Evolutionary conservation across 2,113 vertebrate species (phyloP), one percentile per base, ranked within the genome.

Genomic region (Dasyurus viverrinus): DNA sequence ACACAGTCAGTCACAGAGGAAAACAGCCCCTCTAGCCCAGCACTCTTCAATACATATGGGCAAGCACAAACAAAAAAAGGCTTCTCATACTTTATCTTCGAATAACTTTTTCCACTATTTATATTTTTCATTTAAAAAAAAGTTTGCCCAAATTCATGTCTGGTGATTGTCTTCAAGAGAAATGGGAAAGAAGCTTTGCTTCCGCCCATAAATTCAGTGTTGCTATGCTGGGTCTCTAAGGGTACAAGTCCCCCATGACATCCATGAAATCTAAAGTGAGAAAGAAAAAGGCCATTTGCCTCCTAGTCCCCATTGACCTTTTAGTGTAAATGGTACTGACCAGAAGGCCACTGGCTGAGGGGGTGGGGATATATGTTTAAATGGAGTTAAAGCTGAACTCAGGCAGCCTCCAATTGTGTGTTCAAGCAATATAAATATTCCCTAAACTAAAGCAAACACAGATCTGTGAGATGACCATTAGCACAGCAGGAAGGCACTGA

Each of bases 341-440:
- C 36, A 89, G 27, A 89, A 96, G 90, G 50, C 57, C 8, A 1
- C 36, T 42, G 68, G 68, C 1, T 42, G 68, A 19, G 68, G 16
- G 93, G 50, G 42, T 95, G 94, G 95, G 91, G 16, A 93, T 36
- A 42, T 93, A 53, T 42, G 89, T 95, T 95, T 93, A 95, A 94
- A 6, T 23, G 57, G 54, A 94, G 55, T 96, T 94, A 93, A 95
- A 95, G 60, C 68, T 60, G 53, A 95, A 93, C 53, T 96, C 95
- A 95, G 94, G 91, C 27, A 92, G 93, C 93, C 47, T 91, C 23
- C 95, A 96, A 92, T 22, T 94, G 55, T 93, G n/a, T 76, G 92
- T 95, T 95, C 92, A 93, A 95, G n/a, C 90, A 97, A 47, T 52
- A 95, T 91, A 90, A 94, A 94, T 1, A 94, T 54, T 89, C n/a